Base-by-base conservation (phyloP, 1,140 invertebrate genomes). In the Lasioglossum albipes region DNA sequence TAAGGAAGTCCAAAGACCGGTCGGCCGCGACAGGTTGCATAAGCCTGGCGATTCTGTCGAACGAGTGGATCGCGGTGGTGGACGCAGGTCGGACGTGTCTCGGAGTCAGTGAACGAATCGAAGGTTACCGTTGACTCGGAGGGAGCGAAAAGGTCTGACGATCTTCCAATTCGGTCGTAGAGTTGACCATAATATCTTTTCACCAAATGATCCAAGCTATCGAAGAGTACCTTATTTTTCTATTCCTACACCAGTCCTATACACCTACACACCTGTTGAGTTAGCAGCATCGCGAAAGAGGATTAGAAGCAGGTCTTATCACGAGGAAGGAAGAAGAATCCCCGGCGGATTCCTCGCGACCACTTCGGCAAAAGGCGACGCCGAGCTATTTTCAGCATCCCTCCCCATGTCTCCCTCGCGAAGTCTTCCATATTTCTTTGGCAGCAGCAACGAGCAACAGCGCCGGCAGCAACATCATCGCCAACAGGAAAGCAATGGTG, bases 301-400 rank as follows among this genome's bases (percentile, higher is more conserved):
- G 2, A n/a, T 49, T 9, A 7, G 31, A 12, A 2, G 9, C 22
- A 27, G 42, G 7, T n/a, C 31, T 18, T 12, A 20, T 52, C 16
- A 45, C 49, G 31, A 67, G 36, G 66, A 67, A 74, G 74, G 82
- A 81, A 85, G 72, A 85, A 81, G 82, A 83, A 66, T 49, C 22
- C 20, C 20, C 59, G 36, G 36, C 27, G 69, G 68, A 81, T 59
- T 75, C 42, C 61, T 20, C 41, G 42, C 62, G 67, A 74, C 36
- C 54, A 71, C 81, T 72, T 77, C 74, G 49, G 71, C 64, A 70
- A 78, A 36, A 78, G 67, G 20, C 82, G 62, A 65, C 82, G 20
- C 22, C 64, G 65, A 71, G 83, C 82, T 87, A 89, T 89, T 89
- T 88, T 85, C 65, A 88, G 82, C 79, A 76, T 79, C 64, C 75